These are phyloP conservation scores for Orchesellides sinensis DNA, from an alignment of 2,888 invertebrate species.

Conservation along the genomic window DNA sequence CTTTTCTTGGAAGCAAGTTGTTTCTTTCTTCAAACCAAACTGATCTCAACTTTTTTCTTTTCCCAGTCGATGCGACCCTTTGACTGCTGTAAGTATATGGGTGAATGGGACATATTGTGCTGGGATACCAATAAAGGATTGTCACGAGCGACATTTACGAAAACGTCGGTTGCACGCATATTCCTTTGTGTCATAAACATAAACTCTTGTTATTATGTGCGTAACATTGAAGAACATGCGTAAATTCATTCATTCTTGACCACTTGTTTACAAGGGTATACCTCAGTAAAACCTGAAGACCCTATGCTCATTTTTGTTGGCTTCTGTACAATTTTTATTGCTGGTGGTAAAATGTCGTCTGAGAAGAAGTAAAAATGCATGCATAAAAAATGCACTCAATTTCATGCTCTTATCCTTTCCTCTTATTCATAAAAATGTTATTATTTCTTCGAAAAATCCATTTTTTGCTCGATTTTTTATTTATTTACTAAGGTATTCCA, in stretches of 20 bases:
- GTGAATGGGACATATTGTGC: conserved; percentile 37
- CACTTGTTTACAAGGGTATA: conserved; percentile 2
- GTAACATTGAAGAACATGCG: not conserved
- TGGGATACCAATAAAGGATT: conserved; percentile 32
- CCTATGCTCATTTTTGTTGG: not conserved
- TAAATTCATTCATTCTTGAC: conserved; percentile 7
- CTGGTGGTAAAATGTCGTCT: conserved; percentile 34
- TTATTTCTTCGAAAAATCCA: conserved; percentile 44
- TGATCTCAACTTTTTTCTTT: conserved; percentile 3
- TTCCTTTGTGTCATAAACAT: conserved; percentile 1
- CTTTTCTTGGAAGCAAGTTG: conserved; percentile 11
- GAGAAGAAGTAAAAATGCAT: conserved; percentile 30
- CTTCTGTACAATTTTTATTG: conserved; percentile 28
- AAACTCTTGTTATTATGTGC: not conserved
- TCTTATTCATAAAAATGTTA: conserved; percentile 30
- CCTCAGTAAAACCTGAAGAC: not conserved
- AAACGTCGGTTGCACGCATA: conserved; percentile 14
- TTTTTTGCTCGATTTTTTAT: conserved; percentile 57
- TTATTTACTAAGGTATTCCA: conserved; percentile 33
- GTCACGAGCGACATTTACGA: conserved; percentile 42
- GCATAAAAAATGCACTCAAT: conserved; percentile 42
- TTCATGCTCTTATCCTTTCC: conserved; percentile 1
- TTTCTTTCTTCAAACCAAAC: not conserved
- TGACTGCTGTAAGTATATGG: too few relatives aligned
- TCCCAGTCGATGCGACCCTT: conserved; percentile 42